phyloP scores from a whole-genome alignment of 2,888 invertebrate species.

The Hemaris fuciformis region DNA sequence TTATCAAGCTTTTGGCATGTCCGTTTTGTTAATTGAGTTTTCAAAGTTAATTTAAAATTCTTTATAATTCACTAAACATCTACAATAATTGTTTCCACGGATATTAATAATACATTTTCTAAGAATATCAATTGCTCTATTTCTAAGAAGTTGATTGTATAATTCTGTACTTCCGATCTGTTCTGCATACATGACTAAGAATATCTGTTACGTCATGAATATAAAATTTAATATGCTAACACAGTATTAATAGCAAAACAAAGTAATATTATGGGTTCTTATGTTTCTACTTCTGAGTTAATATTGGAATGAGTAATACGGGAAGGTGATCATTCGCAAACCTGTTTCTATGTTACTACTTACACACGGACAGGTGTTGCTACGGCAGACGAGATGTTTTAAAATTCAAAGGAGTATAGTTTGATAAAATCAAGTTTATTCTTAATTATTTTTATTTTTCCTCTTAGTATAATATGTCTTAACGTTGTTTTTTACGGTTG shows the following conservation, averaged over 20 bases:
- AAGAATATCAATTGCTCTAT: neutral
- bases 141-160: neutral
- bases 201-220: neutral
- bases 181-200: neutral
- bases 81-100: neutral
- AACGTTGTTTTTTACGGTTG: too few species aligned
- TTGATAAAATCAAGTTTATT: neutral
- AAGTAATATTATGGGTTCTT: neutral
- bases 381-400: neutral
- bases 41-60: neutral
- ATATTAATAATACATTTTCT: neutral
- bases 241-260: neutral
- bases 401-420: neutral
- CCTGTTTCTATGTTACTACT: neutral
- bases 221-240: slow-evolving; percentile 4
- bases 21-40: neutral
- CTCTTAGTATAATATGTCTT: too few species aligned
- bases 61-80: neutral
- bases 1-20: neutral
- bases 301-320: neutral
- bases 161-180: neutral
- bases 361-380: neutral
- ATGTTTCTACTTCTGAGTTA: neutral
- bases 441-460: neutral
- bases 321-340: neutral